Base-by-base conservation (phyloP, 2,797 vertebrate genomes). In the Hafferia zeledoni region DNA sequence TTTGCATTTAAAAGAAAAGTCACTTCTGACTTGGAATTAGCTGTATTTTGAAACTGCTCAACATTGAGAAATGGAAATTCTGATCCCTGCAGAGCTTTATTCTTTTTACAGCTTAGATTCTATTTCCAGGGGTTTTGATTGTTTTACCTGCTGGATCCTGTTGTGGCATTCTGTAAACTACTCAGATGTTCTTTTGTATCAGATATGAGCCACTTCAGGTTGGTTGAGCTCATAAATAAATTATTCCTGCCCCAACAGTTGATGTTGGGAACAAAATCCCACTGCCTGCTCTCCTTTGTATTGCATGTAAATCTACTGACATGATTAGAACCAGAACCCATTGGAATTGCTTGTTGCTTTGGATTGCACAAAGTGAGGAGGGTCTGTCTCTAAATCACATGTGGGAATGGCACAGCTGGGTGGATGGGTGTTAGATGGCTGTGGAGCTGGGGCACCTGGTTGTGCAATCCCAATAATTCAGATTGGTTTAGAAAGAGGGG, bases 291-390 rank as follows among this genome's bases (percentile, higher is more conserved):
- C 70, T 41, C 37, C 43, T 65, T 74, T 55, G 8, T 41, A 4
- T 27, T 16, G 19, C 3, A 3, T 4, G 33, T 50, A 49, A 67
- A 0, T 6, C 69, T 7, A 11, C 16, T 30, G 76, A 37, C 1
- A 0, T 16, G 60, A 22, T 59, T 17, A 65, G 53, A 70, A 17
- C 13, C 2, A 8, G 18, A 43, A 33, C n/a, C 27, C 16, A 10
- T 15, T 17, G 22, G 23, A 78, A 49, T 6, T 31, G 28, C 39
- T 44, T 20, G 49, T 20, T 49, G 49, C 59, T 67, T 64, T n/a
- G 11, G 44, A 10, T 28, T 71, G 47, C 57, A 68, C 25, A 11
- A 47, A 18, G 27, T 2, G 27, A 72, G 57, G 39, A 35, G 28
- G n/a, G 39, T 22, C 7, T 53, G 37, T 27, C 44, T 13, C 35